Conservation (phyloP, 2,113 vertebrate genomes). For the Hippocampus barbouri region DNA sequence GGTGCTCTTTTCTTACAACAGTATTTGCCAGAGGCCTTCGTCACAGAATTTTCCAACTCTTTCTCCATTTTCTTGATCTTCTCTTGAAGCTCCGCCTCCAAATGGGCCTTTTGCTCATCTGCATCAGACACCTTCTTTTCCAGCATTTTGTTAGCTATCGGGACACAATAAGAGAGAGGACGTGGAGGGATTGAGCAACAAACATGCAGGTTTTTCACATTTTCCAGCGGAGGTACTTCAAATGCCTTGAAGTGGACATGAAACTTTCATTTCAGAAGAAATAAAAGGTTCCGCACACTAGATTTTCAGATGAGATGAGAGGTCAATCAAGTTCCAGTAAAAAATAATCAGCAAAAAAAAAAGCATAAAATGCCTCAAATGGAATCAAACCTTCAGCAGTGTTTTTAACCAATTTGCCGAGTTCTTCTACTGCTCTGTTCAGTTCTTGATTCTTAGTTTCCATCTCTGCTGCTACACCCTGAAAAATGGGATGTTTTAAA, state of each 20-base stretch:
- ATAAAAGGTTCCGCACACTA: background rate
- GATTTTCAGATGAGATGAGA: too few relatives aligned
- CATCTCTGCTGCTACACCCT: conserved; percentile 86
- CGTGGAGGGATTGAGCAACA: background rate
- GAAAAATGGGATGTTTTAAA: conserved; percentile 6
- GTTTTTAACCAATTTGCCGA: conserved; percentile 86
- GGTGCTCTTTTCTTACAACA: conserved; percentile 75
- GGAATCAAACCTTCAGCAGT: conserved; percentile 77
- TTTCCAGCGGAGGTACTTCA: too few relatives aligned
- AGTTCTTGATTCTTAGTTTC: conserved; percentile 87
- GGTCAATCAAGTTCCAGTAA: too few relatives aligned
- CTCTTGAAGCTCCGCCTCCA: conserved; percentile 83
- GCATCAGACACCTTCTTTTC: conserved; percentile 80
- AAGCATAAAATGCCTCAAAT: background rate
- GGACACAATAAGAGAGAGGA: background rate
- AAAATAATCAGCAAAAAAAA: background rate
- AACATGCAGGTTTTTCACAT: background rate
- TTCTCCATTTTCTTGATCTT: conserved; percentile 85
- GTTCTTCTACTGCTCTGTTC: conserved; percentile 85
- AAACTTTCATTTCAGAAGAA: background rate
- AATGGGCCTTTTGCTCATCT: conserved; percentile 70
- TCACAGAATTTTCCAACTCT: conserved; percentile 87
- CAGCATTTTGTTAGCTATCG: conserved; percentile 79
- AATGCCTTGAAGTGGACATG: background rate
- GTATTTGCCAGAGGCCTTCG: conserved; percentile 81